These are phyloP conservation scores for Thaumetopoea pityocampa DNA, from an alignment of 1,140 invertebrate species.

Conservation along the genomic window DNA sequence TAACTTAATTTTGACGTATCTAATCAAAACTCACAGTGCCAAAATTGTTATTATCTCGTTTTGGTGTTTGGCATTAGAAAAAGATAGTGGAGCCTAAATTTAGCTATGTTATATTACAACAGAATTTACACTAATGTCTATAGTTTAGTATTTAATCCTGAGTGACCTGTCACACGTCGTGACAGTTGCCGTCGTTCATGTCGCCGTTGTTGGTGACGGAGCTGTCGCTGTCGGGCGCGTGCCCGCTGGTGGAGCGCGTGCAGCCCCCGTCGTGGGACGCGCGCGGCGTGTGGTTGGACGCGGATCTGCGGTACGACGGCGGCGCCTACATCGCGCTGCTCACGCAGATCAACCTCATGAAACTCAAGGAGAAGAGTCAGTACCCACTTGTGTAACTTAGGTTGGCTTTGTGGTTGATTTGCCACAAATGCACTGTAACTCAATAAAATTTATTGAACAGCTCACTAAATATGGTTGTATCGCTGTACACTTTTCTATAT, in stretches of 20 bases:
- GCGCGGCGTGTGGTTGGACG: conserved; percentile 94
- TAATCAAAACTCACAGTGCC: no score
- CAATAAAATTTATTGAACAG: no score
- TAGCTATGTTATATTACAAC: not conserved
- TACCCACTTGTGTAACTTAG: conserved; percentile 1
- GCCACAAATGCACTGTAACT: not conserved
- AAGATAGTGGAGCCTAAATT: no score
- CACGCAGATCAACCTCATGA: conserved; percentile 96
- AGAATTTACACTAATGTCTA: not conserved
- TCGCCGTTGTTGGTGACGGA: conserved; percentile 60
- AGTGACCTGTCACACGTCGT: not conserved
- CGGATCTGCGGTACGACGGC: conserved; percentile 94
- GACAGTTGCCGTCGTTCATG: conserved; percentile 69
- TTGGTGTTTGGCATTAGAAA: no score
- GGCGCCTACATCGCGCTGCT: conserved; percentile 93
- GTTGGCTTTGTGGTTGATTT: conserved; percentile 3
- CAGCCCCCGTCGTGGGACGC: conserved; percentile 87
- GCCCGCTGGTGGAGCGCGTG: conserved; percentile 85
- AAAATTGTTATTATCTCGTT: no score
- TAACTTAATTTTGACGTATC: no score
- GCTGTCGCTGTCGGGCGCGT: conserved; percentile 57
- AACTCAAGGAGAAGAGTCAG: conserved; percentile 79
- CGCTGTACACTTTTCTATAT: no score
- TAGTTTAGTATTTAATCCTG: no score
- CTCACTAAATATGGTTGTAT: no score